phyloP scores from a whole-genome alignment of 2,888 invertebrate genomes.

The Dexiosoma caninum region DNA sequence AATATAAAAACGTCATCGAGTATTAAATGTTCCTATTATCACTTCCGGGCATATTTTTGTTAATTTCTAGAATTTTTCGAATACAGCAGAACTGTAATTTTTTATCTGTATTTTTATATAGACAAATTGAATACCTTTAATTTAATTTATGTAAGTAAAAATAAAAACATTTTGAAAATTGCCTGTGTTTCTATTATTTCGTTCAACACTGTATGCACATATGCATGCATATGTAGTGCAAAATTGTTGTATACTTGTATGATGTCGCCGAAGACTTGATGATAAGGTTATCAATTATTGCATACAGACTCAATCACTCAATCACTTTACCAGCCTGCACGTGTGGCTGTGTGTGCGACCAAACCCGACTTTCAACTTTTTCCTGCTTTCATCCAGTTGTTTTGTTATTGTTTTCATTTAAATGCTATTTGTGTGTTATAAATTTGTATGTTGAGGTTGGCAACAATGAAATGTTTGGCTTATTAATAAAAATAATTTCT shows the following conservation, averaged over 20 bases:
- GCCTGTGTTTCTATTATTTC: background rate
- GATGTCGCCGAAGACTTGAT: slow-evolving; percentile 20
- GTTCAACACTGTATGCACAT: slow-evolving; percentile 10
- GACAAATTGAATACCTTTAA: no score
- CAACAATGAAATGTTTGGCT: slow-evolving; percentile 11
- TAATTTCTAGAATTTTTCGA: no score
- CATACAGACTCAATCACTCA: slow-evolving; percentile 8
- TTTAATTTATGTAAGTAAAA: no score
- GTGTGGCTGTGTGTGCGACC: background rate
- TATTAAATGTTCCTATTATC: no score
- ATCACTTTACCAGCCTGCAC: background rate
- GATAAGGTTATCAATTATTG: slow-evolving; percentile 51
- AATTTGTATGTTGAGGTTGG: slow-evolving; percentile 26
- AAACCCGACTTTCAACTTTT: slow-evolving; percentile 61
- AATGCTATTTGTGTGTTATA: slow-evolving; percentile 39
- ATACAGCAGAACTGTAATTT: no score
- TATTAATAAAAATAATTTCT: background rate
- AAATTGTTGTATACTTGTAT: slow-evolving; percentile 11
- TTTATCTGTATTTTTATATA: no score
- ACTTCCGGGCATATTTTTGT: no score
- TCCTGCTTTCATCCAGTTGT: slow-evolving; percentile 45
- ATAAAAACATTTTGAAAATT: no score
- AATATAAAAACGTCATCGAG: no score
- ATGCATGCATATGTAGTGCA: background rate
- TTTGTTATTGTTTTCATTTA: slow-evolving; percentile 20